These are phyloP conservation scores for Sinohyriopsis cumingii DNA, from an alignment of 2,888 invertebrate species.

Conservation along the genomic window DNA sequence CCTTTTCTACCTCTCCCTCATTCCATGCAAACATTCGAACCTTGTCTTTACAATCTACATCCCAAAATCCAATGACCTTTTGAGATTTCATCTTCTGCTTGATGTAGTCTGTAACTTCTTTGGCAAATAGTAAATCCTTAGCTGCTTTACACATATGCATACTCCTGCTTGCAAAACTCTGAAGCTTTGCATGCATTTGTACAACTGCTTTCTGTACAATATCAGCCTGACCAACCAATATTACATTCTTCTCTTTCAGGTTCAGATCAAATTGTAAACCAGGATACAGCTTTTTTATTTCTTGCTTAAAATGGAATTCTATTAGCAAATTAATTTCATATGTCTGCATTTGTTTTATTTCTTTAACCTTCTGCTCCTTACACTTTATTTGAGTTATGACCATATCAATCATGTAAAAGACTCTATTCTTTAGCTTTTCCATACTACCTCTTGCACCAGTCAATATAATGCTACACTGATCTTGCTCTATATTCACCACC, in stretches of 20 bases:
- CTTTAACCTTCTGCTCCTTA: constrained; percentile 11
- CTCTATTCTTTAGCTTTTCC: background rate
- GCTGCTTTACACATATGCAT: too few species aligned
- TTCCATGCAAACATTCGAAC: constrained; percentile 17
- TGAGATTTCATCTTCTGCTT: constrained; percentile 8
- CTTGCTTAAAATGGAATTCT: background rate
- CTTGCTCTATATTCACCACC: constrained; percentile 11
- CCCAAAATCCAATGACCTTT: constrained; percentile 18
- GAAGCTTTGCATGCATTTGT: too few species aligned
- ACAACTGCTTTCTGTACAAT: constrained; percentile 3
- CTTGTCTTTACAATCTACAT: constrained; percentile 3
- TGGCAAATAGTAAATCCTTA: too few species aligned
- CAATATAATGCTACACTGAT: constrained; percentile 12
- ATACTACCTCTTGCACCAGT: constrained; percentile 12
- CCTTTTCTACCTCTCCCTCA: constrained; percentile 8
- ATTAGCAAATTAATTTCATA: constrained; percentile 11
- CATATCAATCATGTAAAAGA: background rate
- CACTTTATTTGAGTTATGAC: constrained; percentile 8
- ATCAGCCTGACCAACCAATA: background rate
- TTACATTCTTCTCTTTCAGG: too few species aligned
- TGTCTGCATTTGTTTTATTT: constrained; percentile 7
- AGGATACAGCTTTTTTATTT: too few species aligned
- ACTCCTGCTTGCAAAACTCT: too few species aligned
- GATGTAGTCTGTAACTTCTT: background rate
- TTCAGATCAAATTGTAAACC: too few species aligned